Evolutionary conservation across 1,140 invertebrate genomes (phyloP).

Genomic region (Scaptomyza montana): DNA sequence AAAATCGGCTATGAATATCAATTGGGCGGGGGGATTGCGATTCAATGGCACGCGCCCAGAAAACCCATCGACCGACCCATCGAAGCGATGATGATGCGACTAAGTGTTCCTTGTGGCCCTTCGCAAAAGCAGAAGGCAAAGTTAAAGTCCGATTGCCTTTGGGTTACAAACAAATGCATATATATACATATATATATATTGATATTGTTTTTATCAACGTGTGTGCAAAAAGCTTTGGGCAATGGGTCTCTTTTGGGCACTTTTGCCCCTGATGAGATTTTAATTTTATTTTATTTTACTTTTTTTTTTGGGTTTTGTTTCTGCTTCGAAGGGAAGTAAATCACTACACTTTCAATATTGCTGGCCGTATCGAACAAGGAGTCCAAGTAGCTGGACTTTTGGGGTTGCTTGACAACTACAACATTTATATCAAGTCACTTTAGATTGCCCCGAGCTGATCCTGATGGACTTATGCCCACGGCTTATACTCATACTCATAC

Average conservation of each 20-base stretch:
- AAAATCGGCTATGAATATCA: slow-evolving; percentile 80
- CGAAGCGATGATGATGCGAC: slow-evolving; percentile 43
- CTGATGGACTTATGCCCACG: slow-evolving; percentile 32
- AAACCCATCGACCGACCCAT: slow-evolving; percentile 8
- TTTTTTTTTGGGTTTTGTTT: slow-evolving; percentile 61
- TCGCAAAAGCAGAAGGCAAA: slow-evolving; percentile 9
- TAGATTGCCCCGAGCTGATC: slow-evolving; percentile 45
- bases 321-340: slow-evolving; percentile 62
- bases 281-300: slow-evolving; percentile 81
- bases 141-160: slow-evolving; percentile 21
- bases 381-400: slow-evolving; percentile 13
- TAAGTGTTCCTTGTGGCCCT: slow-evolving; percentile 39
- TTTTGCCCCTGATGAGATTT: slow-evolving; percentile 79
- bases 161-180: slow-evolving; percentile 3
- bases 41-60: slow-evolving; percentile 63
- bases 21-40: slow-evolving; percentile 64
- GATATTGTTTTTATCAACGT: slow-evolving; percentile 80
- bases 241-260: slow-evolving; percentile 36
- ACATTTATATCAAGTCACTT: slow-evolving; percentile 35
- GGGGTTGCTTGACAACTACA: slow-evolving; percentile 13
- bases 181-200: slow-evolving; percentile 22
- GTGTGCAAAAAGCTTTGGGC: slow-evolving; percentile 24
- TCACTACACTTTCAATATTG: slow-evolving; percentile 64
- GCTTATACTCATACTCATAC: not conserved
- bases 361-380: slow-evolving; percentile 18